Evolutionary conservation across 2,888 invertebrate genomes (phyloP), one percentile per base, ranked within the genome.

Genomic region (Pasiphila rectangulata): DNA sequence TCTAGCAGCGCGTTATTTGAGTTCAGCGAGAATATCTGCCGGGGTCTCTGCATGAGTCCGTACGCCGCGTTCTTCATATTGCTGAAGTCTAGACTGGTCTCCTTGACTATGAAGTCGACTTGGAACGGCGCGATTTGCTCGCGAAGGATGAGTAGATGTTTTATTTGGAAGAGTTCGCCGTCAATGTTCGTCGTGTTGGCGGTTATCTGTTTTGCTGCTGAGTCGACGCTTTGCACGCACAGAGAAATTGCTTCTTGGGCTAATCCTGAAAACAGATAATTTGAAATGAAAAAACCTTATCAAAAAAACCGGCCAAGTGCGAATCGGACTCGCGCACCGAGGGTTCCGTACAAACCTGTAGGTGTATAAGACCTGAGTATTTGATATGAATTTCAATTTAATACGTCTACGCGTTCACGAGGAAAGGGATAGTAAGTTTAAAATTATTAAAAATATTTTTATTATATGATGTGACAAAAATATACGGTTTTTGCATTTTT

Each of bases 81-180:
- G 59, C 96, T 96, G 5, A 56, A 58, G 41, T 56, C 55, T 54
- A 99, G 79, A 10, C 94, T 93, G 3, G 97, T 97, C 78, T 99
- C 99, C 69, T 96, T 96, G 0, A 98, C 92, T 0, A 97, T 93
- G 62, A 96, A 96, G 71, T 97, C 98, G 0, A 97, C 96, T 79
- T 98, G 97, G 73, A 99, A 99, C 0, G 99, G 99, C 0, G 98
- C 97, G 17, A 99, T 99, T 80, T 99, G 99, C 75, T 99, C 99
- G 13, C 99, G 87, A 1, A 99, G 88, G 47, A 99, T 99, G 2
- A 99, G 89, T 47, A 99, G 86, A 83, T 99, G 99, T 76, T 99
- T 99, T 29, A 99, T 97, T 83, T 98, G 94, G 79, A 99, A 99
- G n/a, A 99, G 88, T 71, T 96, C 94, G 0, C 96, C 98, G 81